These are phyloP conservation scores for Macrophya annulata DNA, from an alignment of 2,888 invertebrate species.

Conservation along the genomic window DNA sequence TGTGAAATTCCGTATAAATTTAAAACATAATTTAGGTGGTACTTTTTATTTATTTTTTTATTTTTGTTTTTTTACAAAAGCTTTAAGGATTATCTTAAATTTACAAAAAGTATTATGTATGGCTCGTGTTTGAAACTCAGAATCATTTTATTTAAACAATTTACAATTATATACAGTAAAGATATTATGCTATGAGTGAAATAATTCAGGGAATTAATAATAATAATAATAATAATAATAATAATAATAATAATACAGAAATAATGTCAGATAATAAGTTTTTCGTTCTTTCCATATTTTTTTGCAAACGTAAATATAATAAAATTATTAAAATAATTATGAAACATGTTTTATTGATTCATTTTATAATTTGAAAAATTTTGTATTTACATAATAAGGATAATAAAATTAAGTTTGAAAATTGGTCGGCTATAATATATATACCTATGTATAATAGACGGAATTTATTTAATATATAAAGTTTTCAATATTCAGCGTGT, in stretches of 20 bases:
- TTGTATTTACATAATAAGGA: constrained; percentile 1
- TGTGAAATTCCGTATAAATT: not conserved
- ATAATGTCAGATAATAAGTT: not conserved
- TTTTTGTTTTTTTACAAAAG: too few species aligned
- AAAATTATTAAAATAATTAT: not conserved
- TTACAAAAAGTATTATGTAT: not conserved
- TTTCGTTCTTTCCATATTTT: not conserved
- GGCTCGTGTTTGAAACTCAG: not conserved
- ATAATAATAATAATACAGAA: not conserved
- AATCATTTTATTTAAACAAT: constrained; percentile 13
- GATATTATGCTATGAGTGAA: not conserved
- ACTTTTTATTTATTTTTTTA: too few species aligned
- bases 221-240: not conserved
- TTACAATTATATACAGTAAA: constrained; percentile 16
- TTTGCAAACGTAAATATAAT: not conserved
- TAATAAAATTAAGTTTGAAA: constrained; percentile 21
- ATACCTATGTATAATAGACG: not conserved
- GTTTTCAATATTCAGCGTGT: not conserved
- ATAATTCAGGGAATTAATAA: constrained; percentile 1
- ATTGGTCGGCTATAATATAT: constrained; percentile 44
- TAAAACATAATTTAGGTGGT: not conserved
- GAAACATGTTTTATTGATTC: not conserved
- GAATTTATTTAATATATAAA: constrained; percentile 36
- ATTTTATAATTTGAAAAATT: constrained; percentile 6
- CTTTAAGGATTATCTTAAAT: not conserved